phyloP scores from a whole-genome alignment of 1,140 invertebrate genomes.

The Dendroctonus ponderosae region DNA sequence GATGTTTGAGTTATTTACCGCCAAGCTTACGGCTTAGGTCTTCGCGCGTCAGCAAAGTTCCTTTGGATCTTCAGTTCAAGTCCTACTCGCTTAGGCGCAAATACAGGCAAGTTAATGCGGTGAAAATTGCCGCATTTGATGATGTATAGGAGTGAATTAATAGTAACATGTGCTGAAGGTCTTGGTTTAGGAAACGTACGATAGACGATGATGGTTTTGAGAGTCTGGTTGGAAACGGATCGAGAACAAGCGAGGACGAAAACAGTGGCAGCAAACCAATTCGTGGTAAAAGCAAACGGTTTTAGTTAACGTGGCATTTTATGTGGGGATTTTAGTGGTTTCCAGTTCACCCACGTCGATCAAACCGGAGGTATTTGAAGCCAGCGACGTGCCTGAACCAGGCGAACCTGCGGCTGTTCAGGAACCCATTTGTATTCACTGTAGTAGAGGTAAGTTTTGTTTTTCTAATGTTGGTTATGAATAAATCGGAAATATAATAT shows the following conservation, averaged over 20 bases:
- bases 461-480: too few relatives aligned
- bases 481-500: too few relatives aligned
- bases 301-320: not conserved
- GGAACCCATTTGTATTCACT: slow-evolving; percentile 23
- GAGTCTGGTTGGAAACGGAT: slow-evolving; percentile 79
- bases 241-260: slow-evolving; percentile 59
- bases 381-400: not conserved
- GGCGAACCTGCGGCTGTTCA: not conserved
- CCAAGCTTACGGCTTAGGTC: slow-evolving; percentile 8
- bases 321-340: not conserved
- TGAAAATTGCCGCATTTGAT: not conserved
- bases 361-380: not conserved
- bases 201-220: slow-evolving; percentile 80
- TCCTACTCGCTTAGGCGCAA: slow-evolving; percentile 20
- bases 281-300: not conserved
- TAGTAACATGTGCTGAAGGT: slow-evolving; percentile 9
- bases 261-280: slow-evolving; percentile 5
- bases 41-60: slow-evolving; percentile 8
- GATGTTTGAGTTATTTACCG: not conserved
- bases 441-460: slow-evolving; percentile 15
- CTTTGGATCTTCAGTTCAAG: slow-evolving; percentile 23
- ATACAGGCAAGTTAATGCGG: slow-evolving; percentile 13
- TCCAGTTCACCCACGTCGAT: slow-evolving; percentile 3
- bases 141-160: not conserved
- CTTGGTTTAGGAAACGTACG: slow-evolving; percentile 26